phyloP scores from a whole-genome alignment of 1,140 invertebrate genomes.

The Drosophila chauvacae region DNA sequence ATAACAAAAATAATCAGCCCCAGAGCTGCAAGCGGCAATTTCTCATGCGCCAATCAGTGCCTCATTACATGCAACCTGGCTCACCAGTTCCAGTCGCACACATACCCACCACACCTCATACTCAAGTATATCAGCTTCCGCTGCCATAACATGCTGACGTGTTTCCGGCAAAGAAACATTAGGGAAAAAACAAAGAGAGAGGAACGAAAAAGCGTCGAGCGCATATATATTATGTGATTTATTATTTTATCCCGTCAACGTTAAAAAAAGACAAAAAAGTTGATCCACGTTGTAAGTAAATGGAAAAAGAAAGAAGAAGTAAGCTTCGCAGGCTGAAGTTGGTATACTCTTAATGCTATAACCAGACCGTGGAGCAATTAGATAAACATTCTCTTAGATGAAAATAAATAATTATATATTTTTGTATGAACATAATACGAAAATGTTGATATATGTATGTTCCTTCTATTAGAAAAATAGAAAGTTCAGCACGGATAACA shows the following conservation, averaged over 20 bases:
- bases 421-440: no score
- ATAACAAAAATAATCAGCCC: slow-evolving; percentile 59
- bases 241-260: slow-evolving; percentile 36
- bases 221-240: slow-evolving; percentile 59
- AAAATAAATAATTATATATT: no score
- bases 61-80: slow-evolving; percentile 74
- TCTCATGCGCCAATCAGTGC: slow-evolving; percentile 79
- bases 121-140: slow-evolving; percentile 71
- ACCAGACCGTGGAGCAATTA: no score
- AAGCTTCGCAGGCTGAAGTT: background rate
- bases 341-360: background rate
- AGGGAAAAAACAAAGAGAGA: slow-evolving; percentile 33
- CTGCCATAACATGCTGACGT: slow-evolving; percentile 76
- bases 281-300: background rate
- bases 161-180: slow-evolving; percentile 68
- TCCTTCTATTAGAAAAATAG: no score
- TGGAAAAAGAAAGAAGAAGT: background rate
- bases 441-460: no score
- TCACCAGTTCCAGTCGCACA: background rate
- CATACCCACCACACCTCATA: background rate
- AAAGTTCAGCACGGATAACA: no score
- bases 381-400: no score
- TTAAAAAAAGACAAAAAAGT: slow-evolving; percentile 15
- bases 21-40: slow-evolving; percentile 52
- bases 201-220: slow-evolving; percentile 15